Evolutionary conservation across 2,888 invertebrate genomes (phyloP), one percentile per base, ranked within the genome.

Genomic region (Heliconius ismenius): DNA sequence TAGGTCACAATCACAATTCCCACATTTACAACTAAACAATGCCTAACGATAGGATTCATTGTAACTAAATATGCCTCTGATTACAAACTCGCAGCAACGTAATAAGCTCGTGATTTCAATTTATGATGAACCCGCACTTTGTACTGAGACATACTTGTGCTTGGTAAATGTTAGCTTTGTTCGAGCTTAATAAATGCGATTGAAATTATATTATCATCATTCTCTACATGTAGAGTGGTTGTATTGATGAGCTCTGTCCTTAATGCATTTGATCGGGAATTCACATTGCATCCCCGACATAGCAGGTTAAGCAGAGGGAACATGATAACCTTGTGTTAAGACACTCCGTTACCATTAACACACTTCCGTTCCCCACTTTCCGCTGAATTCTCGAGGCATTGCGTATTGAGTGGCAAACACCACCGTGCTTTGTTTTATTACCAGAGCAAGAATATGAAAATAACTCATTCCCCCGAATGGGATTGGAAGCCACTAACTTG

Each of bases 71-170:
- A 78, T 76, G 75, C 76, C 74, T 75, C 73, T 79, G 81, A 81
- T 81, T 81, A 76, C 78, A 62, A 79, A 76, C 75, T 73, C 62
- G 74, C 78, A 77, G 76, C 74, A 78, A 80, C 79, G 81, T 82
- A 82, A 83, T 83, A 81, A 82, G 81, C 78, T 83, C 83, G 83
- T 83, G 83, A 83, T 83, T 82, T 81, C 81, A 81, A 83, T 83
- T 83, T 83, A 83, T 81, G 79, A 79, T 78, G 78, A 81, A 79
- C 76, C 79, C 77, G 78, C 74, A 78, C 78, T 73, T 70, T 70
- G 70, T 70, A 70, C 32, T 58, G 70, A 70, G 70, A 70, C 69
- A 70, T 70, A 67, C 39, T 64, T 26, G 49, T 68, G 11, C 26
- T 67, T 43, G 24, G 58, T 70, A 70, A 70, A 70, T 70, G 58